Conservation (phyloP, 2,113 vertebrate genomes). For the Corythoichthys intestinalis region DNA sequence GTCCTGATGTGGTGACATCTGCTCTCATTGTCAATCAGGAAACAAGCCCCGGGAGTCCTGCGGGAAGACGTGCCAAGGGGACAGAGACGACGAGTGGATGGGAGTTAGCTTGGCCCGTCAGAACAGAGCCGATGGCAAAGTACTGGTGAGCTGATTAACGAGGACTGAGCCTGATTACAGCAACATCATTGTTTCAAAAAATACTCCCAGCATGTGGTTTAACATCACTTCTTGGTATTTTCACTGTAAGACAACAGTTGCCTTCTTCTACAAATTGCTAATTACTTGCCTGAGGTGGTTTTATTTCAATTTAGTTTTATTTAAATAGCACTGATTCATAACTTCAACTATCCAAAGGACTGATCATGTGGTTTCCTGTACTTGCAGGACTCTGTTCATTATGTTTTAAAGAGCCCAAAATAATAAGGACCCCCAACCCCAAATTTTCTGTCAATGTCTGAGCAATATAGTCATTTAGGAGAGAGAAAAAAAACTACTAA, state of each 20-base stretch:
- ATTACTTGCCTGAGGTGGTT: neutral
- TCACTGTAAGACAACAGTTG: neutral
- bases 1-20: slow-evolving; percentile 40
- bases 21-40: slow-evolving; percentile 72
- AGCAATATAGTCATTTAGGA: neutral
- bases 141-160: slow-evolving; percentile 82
- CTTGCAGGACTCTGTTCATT: neutral
- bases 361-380: neutral
- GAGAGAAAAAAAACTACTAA: neutral
- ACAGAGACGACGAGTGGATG: slow-evolving; percentile 96
- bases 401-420: neutral
- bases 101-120: slow-evolving; percentile 94
- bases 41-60: slow-evolving; percentile 79
- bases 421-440: too few relatives aligned
- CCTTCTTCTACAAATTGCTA: neutral
- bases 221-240: slow-evolving; percentile 22
- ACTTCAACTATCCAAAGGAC: neutral
- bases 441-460: too few relatives aligned
- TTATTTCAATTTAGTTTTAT: neutral
- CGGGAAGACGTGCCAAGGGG: slow-evolving; percentile 93
- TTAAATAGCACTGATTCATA: neutral
- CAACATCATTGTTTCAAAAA: slow-evolving; percentile 56
- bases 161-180: slow-evolving; percentile 38
- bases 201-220: slow-evolving; percentile 31
- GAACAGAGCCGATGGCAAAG: slow-evolving; percentile 78